Conservation (phyloP, 1,140 invertebrate genomes). For the Cydia pomonella region DNA sequence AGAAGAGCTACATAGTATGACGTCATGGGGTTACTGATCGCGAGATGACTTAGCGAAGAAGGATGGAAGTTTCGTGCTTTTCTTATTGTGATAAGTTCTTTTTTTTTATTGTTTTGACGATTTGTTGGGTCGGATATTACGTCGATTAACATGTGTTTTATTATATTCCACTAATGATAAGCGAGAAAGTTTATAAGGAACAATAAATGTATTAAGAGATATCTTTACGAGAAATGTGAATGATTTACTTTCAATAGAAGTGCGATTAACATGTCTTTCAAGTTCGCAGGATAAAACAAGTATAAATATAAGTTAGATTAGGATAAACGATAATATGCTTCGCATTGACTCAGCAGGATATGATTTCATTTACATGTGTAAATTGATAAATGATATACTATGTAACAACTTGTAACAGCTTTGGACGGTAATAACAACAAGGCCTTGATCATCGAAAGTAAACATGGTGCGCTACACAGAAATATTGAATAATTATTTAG, state of each 20-base stretch:
- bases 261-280: no score
- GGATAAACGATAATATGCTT: not conserved
- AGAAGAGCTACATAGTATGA: no score
- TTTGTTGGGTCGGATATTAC: not conserved
- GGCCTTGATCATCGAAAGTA: no score
- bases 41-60: not conserved
- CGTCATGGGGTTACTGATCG: slow-evolving; percentile 28
- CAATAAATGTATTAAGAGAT: no score
- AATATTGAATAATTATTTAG: no score
- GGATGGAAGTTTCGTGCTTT: not conserved
- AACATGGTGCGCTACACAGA: no score
- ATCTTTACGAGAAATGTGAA: no score
- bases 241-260: no score
- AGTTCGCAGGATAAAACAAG: no score
- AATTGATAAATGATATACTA: not conserved
- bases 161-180: not conserved
- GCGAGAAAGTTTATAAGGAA: not conserved
- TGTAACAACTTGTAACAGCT: not conserved
- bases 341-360: slow-evolving; percentile 1
- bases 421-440: not conserved
- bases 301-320: not conserved
- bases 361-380: not conserved
- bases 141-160: not conserved
- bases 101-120: not conserved
- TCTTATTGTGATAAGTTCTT: not conserved